A percentile compares a stretch with the other conserved stretches of the same genome.
Evolutionary conservation across 2,113 vertebrate genomes (phyloP).

Genomic region (Larimichthys crocea): DNA sequence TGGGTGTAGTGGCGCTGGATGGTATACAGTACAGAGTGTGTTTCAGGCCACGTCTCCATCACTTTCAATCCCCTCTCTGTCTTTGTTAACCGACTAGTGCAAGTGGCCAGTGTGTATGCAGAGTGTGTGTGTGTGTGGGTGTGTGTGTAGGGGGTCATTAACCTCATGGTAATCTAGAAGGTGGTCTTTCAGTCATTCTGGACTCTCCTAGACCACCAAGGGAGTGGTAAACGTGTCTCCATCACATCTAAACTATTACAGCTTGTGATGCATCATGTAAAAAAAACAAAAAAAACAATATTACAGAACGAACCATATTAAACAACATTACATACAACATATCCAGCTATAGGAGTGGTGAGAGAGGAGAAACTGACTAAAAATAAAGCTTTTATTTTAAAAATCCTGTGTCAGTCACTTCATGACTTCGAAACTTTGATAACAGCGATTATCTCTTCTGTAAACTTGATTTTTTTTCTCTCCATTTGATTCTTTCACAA

Average conservation of each 20-base stretch:
- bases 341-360: no score
- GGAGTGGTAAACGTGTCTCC: conserved; percentile 20
- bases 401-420: no score
- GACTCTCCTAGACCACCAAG: conserved; percentile 69
- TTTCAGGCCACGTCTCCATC: conserved; percentile 45
- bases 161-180: conserved; percentile 59
- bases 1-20: conserved; percentile 68
- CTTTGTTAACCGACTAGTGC: conserved; percentile 16
- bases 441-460: no score
- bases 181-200: conserved; percentile 57
- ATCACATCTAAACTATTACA: conserved; percentile 7
- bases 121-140: conserved; percentile 6
- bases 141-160: conserved; percentile 46
- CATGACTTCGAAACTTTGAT: no score
- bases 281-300: background rate
- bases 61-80: conserved; percentile 38
- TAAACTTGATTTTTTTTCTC: no score
- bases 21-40: conserved; percentile 66
- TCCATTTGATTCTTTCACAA: no score
- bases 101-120: background rate
- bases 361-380: no score
- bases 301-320: no score
- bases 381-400: no score
- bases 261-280: background rate
- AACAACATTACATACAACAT: no score